These are phyloP conservation scores for Platichthys stellatus DNA, from an alignment of 2,113 vertebrate genomes.

Conservation along the genomic window DNA sequence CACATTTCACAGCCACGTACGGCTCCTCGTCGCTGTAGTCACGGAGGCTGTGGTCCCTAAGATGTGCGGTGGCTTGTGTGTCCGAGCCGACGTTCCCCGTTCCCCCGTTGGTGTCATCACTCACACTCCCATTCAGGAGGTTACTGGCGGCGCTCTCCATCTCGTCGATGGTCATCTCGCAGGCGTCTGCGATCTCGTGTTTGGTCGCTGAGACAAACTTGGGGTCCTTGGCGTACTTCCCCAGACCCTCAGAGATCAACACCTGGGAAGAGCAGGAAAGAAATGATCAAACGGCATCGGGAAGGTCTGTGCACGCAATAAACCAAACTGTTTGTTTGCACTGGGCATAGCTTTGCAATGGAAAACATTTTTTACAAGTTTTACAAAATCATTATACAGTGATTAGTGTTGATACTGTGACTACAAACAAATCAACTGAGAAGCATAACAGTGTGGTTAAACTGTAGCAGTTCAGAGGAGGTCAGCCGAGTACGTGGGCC, in stretches of 20 bases:
- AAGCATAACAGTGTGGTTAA: no score
- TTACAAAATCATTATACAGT: no score
- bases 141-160: slow-evolving; percentile 98
- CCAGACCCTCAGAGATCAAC: slow-evolving; percentile 95
- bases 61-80: slow-evolving; percentile 29
- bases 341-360: no score
- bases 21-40: slow-evolving; percentile 95
- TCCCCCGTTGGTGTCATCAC: slow-evolving; percentile 31
- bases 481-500: no score
- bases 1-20: slow-evolving; percentile 82
- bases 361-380: no score
- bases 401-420: no score
- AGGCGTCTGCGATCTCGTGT: slow-evolving; percentile 95
- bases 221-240: slow-evolving; percentile 93
- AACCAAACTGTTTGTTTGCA: no score
- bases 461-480: no score
- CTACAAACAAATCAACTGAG: no score
- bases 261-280: slow-evolving; percentile 80
- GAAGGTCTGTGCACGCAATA: background rate
- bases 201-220: slow-evolving; percentile 95
- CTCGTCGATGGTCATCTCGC: slow-evolving; percentile 96
- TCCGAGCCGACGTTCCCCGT: slow-evolving; percentile 69
- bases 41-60: slow-evolving; percentile 86
- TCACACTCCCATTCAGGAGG: slow-evolving; percentile 88
- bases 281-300: background rate